These are phyloP conservation scores for Pogonophryne albipinna DNA, from an alignment of 2,797 vertebrate genomes.

Conservation along the genomic window DNA sequence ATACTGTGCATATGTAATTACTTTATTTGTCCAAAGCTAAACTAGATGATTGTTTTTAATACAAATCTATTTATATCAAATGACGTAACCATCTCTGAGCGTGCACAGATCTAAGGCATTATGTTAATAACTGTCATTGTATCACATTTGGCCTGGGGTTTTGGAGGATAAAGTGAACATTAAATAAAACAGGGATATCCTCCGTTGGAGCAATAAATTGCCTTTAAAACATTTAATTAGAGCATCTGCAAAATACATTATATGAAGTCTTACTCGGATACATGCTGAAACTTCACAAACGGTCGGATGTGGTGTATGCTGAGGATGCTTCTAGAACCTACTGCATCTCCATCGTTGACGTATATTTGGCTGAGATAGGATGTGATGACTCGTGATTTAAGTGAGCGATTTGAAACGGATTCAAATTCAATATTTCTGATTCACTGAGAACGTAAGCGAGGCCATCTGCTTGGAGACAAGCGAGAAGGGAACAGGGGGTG, in stretches of 20 bases:
- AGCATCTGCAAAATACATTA: conserved; percentile 60
- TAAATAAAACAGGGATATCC: conserved; percentile 57
- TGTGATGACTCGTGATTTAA: conserved; percentile 62
- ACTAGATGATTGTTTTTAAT: conserved; percentile 36
- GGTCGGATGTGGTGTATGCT: neutral
- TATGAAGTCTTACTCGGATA: conserved; percentile 37
- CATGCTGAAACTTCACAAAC: conserved; percentile 38
- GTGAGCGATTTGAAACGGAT: conserved; percentile 52
- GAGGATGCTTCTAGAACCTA: conserved; percentile 29
- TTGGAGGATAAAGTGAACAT: conserved; percentile 69
- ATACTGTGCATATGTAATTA: conserved; percentile 23
- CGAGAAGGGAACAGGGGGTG: neutral
- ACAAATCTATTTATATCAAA: conserved; percentile 47
- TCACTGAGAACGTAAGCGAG: conserved; percentile 40
- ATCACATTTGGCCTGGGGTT: conserved; percentile 68
- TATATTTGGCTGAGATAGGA: conserved; percentile 33
- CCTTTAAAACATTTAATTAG: conserved; percentile 63
- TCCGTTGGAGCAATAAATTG: conserved; percentile 75
- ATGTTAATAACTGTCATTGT: conserved; percentile 70
- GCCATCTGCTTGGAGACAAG: conserved; percentile 50
- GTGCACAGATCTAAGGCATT: conserved; percentile 48
- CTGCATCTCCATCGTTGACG: conserved; percentile 51
- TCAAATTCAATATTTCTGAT: conserved; percentile 62
- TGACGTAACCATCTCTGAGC: conserved; percentile 34
- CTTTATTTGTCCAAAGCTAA: conserved; percentile 36